These are phyloP conservation scores for Pelobates cultripes DNA, from an alignment of 2,797 vertebrate genomes.

Conservation along the genomic window DNA sequence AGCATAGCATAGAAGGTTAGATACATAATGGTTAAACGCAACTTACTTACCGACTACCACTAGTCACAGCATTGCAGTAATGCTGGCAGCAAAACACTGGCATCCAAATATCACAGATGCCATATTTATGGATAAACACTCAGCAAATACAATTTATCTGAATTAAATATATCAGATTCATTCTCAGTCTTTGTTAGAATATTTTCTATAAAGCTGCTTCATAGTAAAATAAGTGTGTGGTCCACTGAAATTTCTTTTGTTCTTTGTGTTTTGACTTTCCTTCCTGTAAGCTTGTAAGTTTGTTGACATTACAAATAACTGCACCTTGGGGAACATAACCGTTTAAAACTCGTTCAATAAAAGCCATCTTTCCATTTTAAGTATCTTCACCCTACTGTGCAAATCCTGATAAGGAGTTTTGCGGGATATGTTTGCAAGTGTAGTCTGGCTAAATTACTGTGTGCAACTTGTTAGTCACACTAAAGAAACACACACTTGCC, in stretches of 20 bases:
- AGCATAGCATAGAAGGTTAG: too few species aligned
- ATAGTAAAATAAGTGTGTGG: constrained; percentile 14
- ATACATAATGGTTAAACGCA: too few species aligned
- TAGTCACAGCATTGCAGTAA: too few species aligned
- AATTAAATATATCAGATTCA: not conserved
- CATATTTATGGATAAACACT: not conserved
- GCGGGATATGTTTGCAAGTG: constrained; percentile 22
- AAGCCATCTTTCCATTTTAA: constrained; percentile 23
- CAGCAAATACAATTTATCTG: not conserved
- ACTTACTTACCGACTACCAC: too few species aligned
- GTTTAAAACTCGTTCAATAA: constrained; percentile 30
- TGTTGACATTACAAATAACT: constrained; percentile 34
- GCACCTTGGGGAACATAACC: constrained; percentile 34
- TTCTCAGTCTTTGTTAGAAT: not conserved
- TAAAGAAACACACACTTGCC: constrained; percentile 22
- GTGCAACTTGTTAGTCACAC: constrained; percentile 4
- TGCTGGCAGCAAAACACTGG: too few species aligned
- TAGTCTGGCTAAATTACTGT: constrained; percentile 21
- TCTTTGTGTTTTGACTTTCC: constrained; percentile 19
- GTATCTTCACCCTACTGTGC: not conserved
- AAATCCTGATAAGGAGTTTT: constrained; percentile 35
- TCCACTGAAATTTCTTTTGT: not conserved
- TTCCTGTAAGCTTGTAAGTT: constrained; percentile 1
- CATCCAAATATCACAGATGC: too few species aligned
- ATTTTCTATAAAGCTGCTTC: not conserved